Base-by-base conservation (phyloP, 1,140 invertebrate genomes). In the Eupristina koningsbergeri region DNA sequence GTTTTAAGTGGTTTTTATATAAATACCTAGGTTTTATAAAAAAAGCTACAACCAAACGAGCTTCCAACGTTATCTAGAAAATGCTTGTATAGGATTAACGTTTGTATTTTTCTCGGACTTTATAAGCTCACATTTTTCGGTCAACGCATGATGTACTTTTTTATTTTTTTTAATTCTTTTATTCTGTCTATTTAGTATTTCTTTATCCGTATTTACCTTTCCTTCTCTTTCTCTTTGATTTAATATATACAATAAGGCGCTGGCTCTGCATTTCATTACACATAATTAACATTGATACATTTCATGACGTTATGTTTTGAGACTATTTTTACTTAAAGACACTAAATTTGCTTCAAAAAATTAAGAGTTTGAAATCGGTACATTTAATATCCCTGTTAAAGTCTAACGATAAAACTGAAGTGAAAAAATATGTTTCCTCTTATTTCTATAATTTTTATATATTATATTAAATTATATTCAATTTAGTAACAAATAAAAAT, bases 1-100 rank as follows among this genome's bases (percentile, higher is more conserved):
- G n/a, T 13, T 50, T 34, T 50, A 45, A 45, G 41, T 45, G 41
- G 41, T 45, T 45, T 45, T 45, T 45, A 45, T 45, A 45, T 5
- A 45, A 45, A 45, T n/a, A n/a, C n/a, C n/a, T 17, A 41, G 53
- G 64, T 31, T 71, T 79, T 63, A 22, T 31, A 63, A 78, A 61
- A n/a, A 67, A 84, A 80, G 53, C n/a, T 41, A 19, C n/a, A 58
- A 39, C 29, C 39, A 79, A 84, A 84, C 45, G 63, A 85, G 47
- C 50, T 78, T 85, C 36, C 53, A 63, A 36, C 39, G 61, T 81
- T 71, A 78, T 73, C 61, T 63, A 36, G 47, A 61, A 81, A 85
- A 63, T 81, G 47, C 84, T 78, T 78, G 64, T 81, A 75, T 19
- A 63, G 75, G 74, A 85, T 85, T 82, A 85, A 74, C 80, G 84